Conservation (phyloP, 2,888 invertebrate genomes). For the Acleris cristana region DNA sequence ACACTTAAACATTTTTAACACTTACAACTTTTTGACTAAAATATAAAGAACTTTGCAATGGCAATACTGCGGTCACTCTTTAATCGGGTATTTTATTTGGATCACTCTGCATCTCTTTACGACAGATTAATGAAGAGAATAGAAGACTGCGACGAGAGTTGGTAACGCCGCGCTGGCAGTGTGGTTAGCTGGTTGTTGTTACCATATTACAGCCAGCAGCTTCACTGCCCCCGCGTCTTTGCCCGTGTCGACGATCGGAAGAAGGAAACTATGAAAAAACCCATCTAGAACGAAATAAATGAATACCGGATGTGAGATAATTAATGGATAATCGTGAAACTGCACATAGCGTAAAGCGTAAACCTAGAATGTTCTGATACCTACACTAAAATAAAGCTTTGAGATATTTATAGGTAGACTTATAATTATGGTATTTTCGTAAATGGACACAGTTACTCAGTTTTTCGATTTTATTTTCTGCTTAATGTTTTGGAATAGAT, state of each 20-base stretch:
- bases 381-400: too few relatives aligned
- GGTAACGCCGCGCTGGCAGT: constrained; percentile 95
- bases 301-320: too few relatives aligned
- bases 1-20: too few relatives aligned
- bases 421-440: too few relatives aligned
- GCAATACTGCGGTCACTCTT: not conserved
- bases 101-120: constrained; percentile 3
- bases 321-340: too few relatives aligned
- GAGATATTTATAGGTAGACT: too few relatives aligned
- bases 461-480: too few relatives aligned
- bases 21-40: too few relatives aligned
- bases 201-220: constrained; percentile 94
- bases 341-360: not conserved
- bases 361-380: not conserved
- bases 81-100: not conserved
- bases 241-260: constrained; percentile 57
- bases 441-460: too few relatives aligned
- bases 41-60: too few relatives aligned
- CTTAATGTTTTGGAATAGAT: too few relatives aligned
- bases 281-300: too few relatives aligned
- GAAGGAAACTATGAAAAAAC: not conserved
- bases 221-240: constrained; percentile 94
- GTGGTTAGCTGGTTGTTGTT: constrained; percentile 99
- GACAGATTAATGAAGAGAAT: constrained; percentile 26
- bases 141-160: constrained; percentile 22